Percentiles rank a stretch among this genome's conserved stretches.
Evolutionary conservation across 2,888 invertebrate genomes (phyloP).

Genomic region (Stictocephala bisonia): DNA sequence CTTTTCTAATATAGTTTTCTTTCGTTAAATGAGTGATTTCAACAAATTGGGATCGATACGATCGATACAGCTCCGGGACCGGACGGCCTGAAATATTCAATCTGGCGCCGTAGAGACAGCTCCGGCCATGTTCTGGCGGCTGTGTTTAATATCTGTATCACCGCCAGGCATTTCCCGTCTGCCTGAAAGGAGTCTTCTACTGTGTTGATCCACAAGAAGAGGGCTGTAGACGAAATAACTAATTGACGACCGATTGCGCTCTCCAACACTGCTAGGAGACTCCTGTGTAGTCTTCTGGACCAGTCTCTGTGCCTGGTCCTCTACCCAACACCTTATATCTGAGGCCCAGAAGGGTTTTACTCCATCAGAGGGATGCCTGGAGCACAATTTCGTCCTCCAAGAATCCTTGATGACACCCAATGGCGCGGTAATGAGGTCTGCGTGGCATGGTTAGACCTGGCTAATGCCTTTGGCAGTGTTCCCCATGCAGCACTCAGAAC

Average conservation of each 20-base stretch:
- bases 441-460: too few species aligned
- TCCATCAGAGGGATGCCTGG: constrained; percentile 33
- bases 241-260: constrained; percentile 62
- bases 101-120: neutral
- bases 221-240: constrained; percentile 43
- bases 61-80: neutral
- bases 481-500: too few species aligned
- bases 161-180: constrained; percentile 2
- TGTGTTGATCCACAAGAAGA: constrained; percentile 47
- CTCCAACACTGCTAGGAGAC: constrained; percentile 56
- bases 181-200: constrained; percentile 48
- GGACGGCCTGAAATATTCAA: neutral
- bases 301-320: constrained; percentile 23
- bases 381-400: constrained; percentile 23
- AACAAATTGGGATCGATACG: too few species aligned
- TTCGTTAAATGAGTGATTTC: too few species aligned
- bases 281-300: constrained; percentile 52
- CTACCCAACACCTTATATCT: constrained; percentile 16
- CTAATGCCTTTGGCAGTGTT: too few species aligned
- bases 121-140: neutral
- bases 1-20: too few species aligned
- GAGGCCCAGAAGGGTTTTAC: constrained; percentile 44
- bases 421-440: too few species aligned
- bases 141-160: neutral
- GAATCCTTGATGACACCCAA: neutral